Evolutionary conservation across 2,888 invertebrate genomes (phyloP), one percentile per base, ranked within the genome.

Genomic region (Drosophila rubida): DNA sequence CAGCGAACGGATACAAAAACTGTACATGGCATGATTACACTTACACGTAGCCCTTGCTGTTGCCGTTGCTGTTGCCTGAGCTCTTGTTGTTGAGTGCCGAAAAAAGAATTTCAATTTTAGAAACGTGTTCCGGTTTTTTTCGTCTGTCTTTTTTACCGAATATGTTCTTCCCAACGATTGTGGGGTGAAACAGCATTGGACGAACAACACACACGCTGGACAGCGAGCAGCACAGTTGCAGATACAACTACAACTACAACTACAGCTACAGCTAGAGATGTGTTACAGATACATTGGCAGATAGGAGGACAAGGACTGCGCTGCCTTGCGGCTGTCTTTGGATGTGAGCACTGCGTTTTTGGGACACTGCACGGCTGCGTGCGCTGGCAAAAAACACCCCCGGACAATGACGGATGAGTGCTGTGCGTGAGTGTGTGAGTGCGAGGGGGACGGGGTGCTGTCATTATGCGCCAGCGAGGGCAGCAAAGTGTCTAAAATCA

Each of bases 341-440:
- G 65, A 77, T 42, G 42, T 42, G 53, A 44, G 44, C 42, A 32
- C 44, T 44, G 51, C 22, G 69, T 72, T 85, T 82, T 83, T 77
- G 80, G 80, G 80, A 77, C 82, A 85, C 78, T 79, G 81, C n/a
- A 75, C 69, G 57, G 59, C 22, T 68, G 75, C 67, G 75, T 73
- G 67, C 61, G 41, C n/a, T 44, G 37, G 61, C 4, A 57, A 60
- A 71, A 69, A 62, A 60, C 74, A 74, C 78, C 82, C 75, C 75
- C 55, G 78, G 83, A 86, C 87, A 82, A 80, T 88, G 89, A 88
- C 78, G 83, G 78, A 89, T 89, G 87, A 78, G 71, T 78, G 61
- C 9, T 16, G 13, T 35, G 13, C n/a, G 22, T 37, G 32, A 9
- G 35, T 25, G 37, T 3, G 32, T 54, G 51, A 4, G 48, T 49